phyloP scores from a whole-genome alignment of 2,113 vertebrate genomes.

The Otocyon megalotis region DNA sequence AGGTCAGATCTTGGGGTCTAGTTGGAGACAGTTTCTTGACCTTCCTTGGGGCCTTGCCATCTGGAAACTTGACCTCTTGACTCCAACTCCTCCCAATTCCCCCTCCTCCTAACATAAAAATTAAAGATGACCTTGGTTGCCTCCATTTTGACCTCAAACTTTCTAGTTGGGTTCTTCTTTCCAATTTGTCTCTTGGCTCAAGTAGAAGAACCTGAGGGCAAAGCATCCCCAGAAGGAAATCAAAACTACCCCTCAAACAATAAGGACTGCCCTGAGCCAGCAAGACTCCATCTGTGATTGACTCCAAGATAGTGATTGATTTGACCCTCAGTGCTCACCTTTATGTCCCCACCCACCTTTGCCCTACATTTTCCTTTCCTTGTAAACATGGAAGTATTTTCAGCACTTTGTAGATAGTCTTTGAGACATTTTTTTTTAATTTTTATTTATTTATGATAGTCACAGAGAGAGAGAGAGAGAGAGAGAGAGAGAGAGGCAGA shows the following conservation, averaged over 20 bases:
- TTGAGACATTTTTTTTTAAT: too few species aligned
- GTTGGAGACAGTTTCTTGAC: neutral
- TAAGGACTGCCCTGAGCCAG: neutral
- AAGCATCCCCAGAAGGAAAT: neutral
- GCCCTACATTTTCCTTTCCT: neutral
- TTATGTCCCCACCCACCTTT: neutral
- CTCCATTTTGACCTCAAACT: neutral
- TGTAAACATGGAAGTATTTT: too few species aligned
- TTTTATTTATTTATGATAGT: too few species aligned
- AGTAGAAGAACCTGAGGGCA: neutral
- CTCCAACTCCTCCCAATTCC: neutral
- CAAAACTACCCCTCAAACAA: neutral
- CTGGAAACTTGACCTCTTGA: neutral
- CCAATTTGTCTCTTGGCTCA: neutral
- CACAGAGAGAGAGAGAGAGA: too few species aligned
- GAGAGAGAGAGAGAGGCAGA: too few species aligned
- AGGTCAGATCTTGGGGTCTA: neutral
- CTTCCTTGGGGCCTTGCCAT: neutral
- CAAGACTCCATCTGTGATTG: neutral
- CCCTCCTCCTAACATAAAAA: neutral
- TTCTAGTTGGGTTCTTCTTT: neutral
- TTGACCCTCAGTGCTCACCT: neutral
- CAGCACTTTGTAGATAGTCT: too few species aligned
- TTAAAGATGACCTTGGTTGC: neutral
- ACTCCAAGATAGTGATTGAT: neutral